Percentiles rank a stretch among this genome's conserved stretches.
Evolutionary conservation across 2,797 vertebrate species (phyloP).

Genomic region (Taeniopygia guttata): DNA sequence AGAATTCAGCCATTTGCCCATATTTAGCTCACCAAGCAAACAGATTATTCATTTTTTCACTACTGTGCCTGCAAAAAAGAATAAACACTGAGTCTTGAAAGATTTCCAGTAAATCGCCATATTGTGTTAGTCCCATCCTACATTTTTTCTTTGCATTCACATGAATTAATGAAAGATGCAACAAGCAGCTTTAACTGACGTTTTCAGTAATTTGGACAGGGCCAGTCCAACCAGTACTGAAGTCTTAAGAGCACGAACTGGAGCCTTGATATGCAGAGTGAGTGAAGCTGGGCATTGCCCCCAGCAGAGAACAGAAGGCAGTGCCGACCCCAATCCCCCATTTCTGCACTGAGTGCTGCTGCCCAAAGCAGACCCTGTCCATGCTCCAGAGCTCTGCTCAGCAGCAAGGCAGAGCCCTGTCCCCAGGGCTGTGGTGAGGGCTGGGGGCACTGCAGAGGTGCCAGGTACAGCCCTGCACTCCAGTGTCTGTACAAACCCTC

Average conservation of each 20-base stretch:
- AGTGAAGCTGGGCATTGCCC: accelerated
- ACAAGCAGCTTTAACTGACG: not conserved
- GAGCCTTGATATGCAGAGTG: not conserved
- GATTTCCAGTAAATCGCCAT: not conserved
- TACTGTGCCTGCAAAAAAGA: not conserved
- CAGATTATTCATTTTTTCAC: not conserved
- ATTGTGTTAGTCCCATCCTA: not conserved
- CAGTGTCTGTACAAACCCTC: accelerated
- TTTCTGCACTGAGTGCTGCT: not conserved
- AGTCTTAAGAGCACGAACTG: not conserved
- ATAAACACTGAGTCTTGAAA: not conserved
- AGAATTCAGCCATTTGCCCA: not conserved
- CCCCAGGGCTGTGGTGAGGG: not conserved
- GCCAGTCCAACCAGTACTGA: not conserved
- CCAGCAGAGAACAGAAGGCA: not conserved
- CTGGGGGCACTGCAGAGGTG: not conserved
- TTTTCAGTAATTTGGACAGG: not conserved
- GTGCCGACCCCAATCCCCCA: not conserved
- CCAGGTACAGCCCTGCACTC: not conserved
- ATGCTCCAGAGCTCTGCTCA: accelerated
- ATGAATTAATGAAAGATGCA: not conserved
- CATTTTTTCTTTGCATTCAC: not conserved
- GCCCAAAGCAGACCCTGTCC: accelerated
- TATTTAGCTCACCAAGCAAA: not conserved
- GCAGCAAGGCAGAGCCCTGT: not conserved